Evolutionary conservation across 2,888 invertebrate genomes (phyloP).

Genomic region (Dinocampus coccinellae): DNA sequence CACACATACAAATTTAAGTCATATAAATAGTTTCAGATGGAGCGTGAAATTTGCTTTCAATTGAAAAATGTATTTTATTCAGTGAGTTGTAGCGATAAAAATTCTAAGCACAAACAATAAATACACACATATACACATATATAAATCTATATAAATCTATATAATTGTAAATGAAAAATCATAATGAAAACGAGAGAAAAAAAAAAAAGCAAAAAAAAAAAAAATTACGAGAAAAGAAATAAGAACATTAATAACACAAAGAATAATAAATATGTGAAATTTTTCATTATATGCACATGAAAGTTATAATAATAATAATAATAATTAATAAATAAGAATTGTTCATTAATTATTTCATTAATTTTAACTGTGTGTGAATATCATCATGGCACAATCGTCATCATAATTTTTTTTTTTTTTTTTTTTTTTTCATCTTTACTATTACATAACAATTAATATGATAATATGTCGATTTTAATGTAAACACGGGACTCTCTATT

Average conservation of each 20-base stretch:
- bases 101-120: constrained; percentile 13
- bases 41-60: constrained; percentile 58
- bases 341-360: too few species aligned
- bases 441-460: not conserved
- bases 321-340: too few species aligned
- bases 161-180: not conserved
- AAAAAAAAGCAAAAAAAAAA: not conserved
- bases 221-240: too few species aligned
- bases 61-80: constrained; percentile 14
- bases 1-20: constrained; percentile 46
- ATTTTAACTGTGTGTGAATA: too few species aligned
- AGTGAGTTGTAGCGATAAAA: constrained; percentile 25
- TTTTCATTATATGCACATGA: not conserved
- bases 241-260: too few species aligned
- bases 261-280: not conserved
- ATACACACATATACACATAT: not conserved
- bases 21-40: constrained; percentile 58
- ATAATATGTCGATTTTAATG: not conserved
- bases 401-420: not conserved
- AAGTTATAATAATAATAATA: too few species aligned
- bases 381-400: not conserved
- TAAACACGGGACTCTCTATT: too few species aligned
- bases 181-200: not conserved
- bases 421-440: not conserved
- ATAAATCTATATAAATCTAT: too few species aligned